Percentiles rank a stretch among this genome's conserved stretches.
These are phyloP conservation scores for Thamnaconus septentrionalis DNA, from an alignment of 2,113 vertebrate genomes.

Conservation along the genomic window DNA sequence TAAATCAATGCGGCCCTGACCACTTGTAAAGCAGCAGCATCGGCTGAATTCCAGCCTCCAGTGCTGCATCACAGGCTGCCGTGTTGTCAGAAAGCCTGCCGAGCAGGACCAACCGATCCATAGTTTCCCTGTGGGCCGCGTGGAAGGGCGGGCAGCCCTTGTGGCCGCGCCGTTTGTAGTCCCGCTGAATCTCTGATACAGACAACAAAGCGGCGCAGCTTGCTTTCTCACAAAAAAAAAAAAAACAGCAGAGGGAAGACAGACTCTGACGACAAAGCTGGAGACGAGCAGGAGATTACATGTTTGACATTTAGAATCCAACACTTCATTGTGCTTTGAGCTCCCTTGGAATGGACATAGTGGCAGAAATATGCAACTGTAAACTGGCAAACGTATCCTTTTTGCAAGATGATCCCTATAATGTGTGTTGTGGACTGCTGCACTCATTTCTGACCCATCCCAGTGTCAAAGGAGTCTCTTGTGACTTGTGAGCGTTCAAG, in stretches of 20 bases:
- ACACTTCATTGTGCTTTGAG: no score
- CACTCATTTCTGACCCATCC: no score
- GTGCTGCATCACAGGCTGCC: conserved; percentile 38
- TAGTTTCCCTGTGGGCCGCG: conserved; percentile 33
- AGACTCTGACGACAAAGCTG: fast-evolving
- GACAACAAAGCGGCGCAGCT: conserved; percentile 8
- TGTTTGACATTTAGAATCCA: no score
- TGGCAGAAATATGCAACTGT: no score
- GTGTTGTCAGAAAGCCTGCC: conserved; percentile 55
- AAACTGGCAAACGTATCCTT: no score
- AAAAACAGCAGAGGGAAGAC: neutral
- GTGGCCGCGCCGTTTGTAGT: conserved; percentile 23
- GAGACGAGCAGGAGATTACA: neutral
- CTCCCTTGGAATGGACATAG: no score
- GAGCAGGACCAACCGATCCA: conserved; percentile 57
- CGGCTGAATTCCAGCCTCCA: conserved; percentile 32
- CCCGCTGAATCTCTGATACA: conserved; percentile 40
- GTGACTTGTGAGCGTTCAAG: no score
- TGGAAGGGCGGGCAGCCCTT: conserved; percentile 32
- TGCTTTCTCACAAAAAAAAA: conserved; percentile 4
- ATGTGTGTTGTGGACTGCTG: no score
- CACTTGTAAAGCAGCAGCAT: conserved; percentile 58
- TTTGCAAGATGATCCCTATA: no score
- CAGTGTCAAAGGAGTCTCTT: no score
- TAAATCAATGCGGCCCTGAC: conserved; percentile 54